Percentiles rank a stretch among this genome's conserved stretches.
These are phyloP conservation scores for Brachyhypopomus gauderio DNA, from an alignment of 2,113 vertebrate genomes.

Conservation along the genomic window DNA sequence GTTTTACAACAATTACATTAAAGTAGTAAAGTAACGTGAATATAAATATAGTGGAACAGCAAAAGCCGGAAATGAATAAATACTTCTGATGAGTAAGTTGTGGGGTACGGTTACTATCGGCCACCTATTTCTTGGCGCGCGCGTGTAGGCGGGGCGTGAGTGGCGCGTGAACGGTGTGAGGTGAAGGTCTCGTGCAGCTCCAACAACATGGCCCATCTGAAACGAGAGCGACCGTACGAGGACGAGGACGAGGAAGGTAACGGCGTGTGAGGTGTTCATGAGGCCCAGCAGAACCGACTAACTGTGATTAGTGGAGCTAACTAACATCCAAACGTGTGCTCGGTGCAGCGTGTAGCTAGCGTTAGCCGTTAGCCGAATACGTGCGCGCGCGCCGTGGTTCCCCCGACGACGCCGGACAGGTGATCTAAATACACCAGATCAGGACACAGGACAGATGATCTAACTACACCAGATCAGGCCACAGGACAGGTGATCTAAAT, in stretches of 20 bases:
- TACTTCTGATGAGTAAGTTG: neutral
- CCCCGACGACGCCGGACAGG: too few relatives aligned
- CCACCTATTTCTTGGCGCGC: neutral
- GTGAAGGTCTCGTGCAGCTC: too few relatives aligned
- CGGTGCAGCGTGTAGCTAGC: too few relatives aligned
- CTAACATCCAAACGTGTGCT: neutral
- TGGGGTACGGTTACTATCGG: neutral
- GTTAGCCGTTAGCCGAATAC: too few relatives aligned
- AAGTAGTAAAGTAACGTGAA: neutral
- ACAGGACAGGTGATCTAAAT: too few relatives aligned
- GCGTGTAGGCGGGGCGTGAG: too few relatives aligned
- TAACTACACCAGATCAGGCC: too few relatives aligned
- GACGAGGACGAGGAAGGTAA: constrained; percentile 65
- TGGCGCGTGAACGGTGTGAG: too few relatives aligned
- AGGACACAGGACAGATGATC: too few relatives aligned
- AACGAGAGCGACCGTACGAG: constrained; percentile 76
- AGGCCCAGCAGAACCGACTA: neutral
- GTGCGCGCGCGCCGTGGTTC: too few relatives aligned
- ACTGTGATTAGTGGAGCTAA: neutral
- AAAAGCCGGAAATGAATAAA: neutral
- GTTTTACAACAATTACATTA: neutral
- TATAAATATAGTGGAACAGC: neutral
- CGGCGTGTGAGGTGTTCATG: neutral
- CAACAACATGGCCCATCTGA: constrained; percentile 66
- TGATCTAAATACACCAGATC: too few relatives aligned